phyloP scores from a whole-genome alignment of 2,888 invertebrate species.

The Limnephilus rhombicus region DNA sequence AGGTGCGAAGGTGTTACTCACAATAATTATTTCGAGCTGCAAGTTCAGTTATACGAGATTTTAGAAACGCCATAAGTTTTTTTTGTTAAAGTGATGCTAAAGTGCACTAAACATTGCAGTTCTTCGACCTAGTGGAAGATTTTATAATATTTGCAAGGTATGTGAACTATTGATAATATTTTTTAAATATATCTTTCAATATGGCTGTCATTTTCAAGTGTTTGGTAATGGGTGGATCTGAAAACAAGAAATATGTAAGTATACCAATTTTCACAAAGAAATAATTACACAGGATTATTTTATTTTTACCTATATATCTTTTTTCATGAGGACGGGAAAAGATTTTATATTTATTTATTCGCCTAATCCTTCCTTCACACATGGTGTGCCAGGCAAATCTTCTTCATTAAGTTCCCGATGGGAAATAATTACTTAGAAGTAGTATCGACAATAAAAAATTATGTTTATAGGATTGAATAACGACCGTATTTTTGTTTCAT shows the following conservation, averaged over 20 bases:
- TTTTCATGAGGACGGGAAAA: not conserved
- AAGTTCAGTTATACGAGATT: not conserved
- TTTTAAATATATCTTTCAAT: not conserved
- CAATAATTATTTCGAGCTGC: not conserved
- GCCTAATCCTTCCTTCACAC: not conserved
- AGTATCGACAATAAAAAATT: not conserved
- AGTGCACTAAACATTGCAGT: conserved; percentile 15
- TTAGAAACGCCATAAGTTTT: not conserved
- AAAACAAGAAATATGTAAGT: not conserved
- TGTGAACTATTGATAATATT: not conserved
- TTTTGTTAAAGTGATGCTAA: conserved; percentile 14
- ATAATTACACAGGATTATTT: not conserved
- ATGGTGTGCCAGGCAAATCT: not conserved
- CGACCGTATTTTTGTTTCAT: not conserved
- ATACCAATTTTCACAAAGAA: not conserved
- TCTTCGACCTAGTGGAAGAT: not conserved
- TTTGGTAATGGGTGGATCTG: not conserved
- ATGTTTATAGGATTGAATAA: too few relatives aligned
- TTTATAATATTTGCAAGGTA: conserved; percentile 21
- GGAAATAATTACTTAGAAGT: too few relatives aligned
- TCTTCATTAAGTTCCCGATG: not conserved
- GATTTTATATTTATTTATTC: not conserved
- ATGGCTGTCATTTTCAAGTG: not conserved
- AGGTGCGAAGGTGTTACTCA: conserved; percentile 14
- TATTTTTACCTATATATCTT: not conserved